Evolutionary conservation across 2,113 vertebrate species (phyloP), one percentile per base, ranked within the genome.

Genomic region (Sebastes fasciatus): DNA sequence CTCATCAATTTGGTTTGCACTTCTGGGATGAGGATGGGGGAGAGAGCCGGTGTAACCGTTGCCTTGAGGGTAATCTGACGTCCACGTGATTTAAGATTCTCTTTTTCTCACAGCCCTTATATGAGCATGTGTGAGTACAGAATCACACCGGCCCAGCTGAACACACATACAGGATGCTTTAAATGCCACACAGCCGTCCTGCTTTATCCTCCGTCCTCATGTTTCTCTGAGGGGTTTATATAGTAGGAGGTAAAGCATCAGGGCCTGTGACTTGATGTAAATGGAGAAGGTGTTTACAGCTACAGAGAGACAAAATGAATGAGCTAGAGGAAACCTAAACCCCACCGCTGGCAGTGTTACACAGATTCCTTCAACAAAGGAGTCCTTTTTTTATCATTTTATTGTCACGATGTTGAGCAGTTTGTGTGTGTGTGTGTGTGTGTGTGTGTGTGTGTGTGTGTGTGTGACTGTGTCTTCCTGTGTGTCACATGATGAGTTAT

Each of bases 251-350:
- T 83, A 63, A 82, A 85, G 63, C 58, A 61, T 80, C 26, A 51
- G 69, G 49, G 19, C 43, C 69, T 80, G 34, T 82, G 80, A 84
- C 77, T 52, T 60, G 46, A 76, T 75, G 68, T 77, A 80, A 90
- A 83, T 64, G 77, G 82, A 89, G 78, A 88, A 85, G 74, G 83
- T 86, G 89, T 87, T 88, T 89, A 90, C 84, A 74, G 70, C 83
- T 42, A 62, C 26, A 40, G 26, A 63, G 73, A 90, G 84, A 82
- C 64, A 77, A 86, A 83, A 83, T 77, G 80, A 81, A 90, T 62
- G 77, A 80, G 43, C 34, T 5, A 6, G 19, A 82, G 84, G 80
- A 86, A 90, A 88, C 11, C 5, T 64, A 71, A 86, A 76, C 70
- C 83, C 34, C 5, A 10, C 57, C 34, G 46, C 57, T 77, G 80